phyloP scores from a whole-genome alignment of 2,113 vertebrate species.

The Lycocorax pyrrhopterus region DNA sequence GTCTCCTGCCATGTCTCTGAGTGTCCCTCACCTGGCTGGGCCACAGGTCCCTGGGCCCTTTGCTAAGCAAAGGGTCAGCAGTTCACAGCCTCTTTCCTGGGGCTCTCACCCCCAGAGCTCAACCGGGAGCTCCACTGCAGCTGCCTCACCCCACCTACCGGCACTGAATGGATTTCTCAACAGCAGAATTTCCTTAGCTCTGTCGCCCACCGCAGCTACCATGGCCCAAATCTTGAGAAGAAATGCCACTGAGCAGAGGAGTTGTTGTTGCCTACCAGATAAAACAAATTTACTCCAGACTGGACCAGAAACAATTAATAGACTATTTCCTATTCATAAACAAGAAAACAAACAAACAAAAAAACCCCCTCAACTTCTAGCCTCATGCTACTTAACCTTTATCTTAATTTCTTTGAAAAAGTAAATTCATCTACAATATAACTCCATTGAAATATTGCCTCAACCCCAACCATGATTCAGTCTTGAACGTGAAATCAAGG shows the following conservation, averaged over 20 bases:
- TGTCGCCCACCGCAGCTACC: background rate
- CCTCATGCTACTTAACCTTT: background rate
- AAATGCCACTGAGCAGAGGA: background rate
- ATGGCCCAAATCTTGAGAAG: background rate
- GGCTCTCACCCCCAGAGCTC: background rate
- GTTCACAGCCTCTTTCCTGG: background rate
- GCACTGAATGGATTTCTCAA: background rate
- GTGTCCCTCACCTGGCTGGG: background rate
- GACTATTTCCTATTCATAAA: background rate
- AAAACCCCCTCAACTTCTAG: background rate
- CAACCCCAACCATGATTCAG: background rate
- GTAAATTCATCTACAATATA: background rate
- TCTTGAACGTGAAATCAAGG: background rate
- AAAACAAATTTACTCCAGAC: background rate
- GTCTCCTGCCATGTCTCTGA: background rate
- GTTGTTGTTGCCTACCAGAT: background rate
- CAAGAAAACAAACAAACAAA: background rate
- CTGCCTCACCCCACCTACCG: background rate
- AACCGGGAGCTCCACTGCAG: background rate
- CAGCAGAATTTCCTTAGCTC: background rate
- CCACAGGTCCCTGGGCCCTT: background rate
- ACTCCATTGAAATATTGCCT: background rate
- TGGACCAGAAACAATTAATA: background rate
- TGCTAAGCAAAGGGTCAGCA: background rate
- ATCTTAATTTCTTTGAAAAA: background rate